These are phyloP conservation scores for Enteromius paludinosus DNA, from an alignment of 2,797 vertebrate species.

Conservation along the genomic window DNA sequence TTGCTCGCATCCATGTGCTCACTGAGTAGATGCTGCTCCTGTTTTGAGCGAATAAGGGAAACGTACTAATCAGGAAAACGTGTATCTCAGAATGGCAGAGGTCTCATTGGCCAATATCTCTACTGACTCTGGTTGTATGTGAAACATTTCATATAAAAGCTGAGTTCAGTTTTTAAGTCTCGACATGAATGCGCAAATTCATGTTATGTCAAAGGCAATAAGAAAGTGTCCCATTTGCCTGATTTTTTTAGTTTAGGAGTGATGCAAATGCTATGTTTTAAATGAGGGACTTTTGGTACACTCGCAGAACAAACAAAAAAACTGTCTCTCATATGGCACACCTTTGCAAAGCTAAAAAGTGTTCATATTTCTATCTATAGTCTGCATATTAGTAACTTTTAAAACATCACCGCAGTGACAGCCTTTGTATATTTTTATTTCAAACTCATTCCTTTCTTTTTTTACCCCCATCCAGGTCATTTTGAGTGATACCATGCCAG, in stretches of 20 bases:
- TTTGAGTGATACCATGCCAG: slow-evolving; percentile 82
- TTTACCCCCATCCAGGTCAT: slow-evolving; percentile 44
- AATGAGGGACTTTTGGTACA: not conserved
- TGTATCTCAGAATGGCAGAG: not conserved
- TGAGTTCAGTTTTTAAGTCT: not conserved
- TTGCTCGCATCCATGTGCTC: slow-evolving; percentile 1
- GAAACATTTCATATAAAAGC: not conserved
- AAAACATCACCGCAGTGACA: too few species aligned
- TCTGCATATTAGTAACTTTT: not conserved
- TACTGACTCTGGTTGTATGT: not conserved
- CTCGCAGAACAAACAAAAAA: not conserved
- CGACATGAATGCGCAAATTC: not conserved
- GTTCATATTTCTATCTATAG: not conserved
- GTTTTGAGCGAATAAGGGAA: slow-evolving; percentile 7
- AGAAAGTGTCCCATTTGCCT: not conserved
- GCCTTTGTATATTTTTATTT: not conserved
- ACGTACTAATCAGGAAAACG: slow-evolving; percentile 15
- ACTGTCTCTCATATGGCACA: not conserved
- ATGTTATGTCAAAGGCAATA: not conserved
- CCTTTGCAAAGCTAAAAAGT: not conserved
- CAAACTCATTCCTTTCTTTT: not conserved
- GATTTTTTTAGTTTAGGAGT: not conserved
- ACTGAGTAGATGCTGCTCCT: slow-evolving; percentile 1
- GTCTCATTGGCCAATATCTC: slow-evolving; percentile 32
- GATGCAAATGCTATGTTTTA: not conserved